Evolutionary conservation across 2,888 invertebrate species (phyloP), one percentile per base, ranked within the genome.

Genomic region (Meganola albula): DNA sequence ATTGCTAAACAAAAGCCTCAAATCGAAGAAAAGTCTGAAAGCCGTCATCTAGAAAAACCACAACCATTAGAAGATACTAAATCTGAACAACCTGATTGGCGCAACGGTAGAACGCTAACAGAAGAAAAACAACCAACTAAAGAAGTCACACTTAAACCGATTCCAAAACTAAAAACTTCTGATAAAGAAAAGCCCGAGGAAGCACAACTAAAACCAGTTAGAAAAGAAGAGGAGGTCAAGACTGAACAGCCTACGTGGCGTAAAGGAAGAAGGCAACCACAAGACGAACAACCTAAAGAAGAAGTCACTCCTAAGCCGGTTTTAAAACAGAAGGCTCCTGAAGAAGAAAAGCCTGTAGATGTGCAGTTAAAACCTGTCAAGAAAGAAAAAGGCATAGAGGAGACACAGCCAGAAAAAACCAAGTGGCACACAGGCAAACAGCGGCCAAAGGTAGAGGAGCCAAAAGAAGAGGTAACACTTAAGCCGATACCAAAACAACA

Each of bases 271-370:
- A 50, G 51, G 12, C 16, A 14, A 9, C 26, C 16, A 6, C 13
- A 26, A n/a, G 26, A 26, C 13, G 26, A 26, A 10, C 10, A 26
- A 10, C 26, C 26, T 7, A 26, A 65, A 54, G 14, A 16, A 48
- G 62, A 31, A 60, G 16, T 16, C 4, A 6, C 6, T 5, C 16
- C 6, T 16, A 36, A 58, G 6, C 16, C 7, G 6, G 6, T 16
- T 16, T 6, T 6, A 16, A 16, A 16, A 16, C 16, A 16, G 16
- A 16, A 6, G 6, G 16, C 16, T 16, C 22, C 29, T 2, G 53
- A 65, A 27, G 67, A 76, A 32, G 73, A 78, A 41, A 73, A 77
- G 40, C 53, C 70, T 1, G 79, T 80, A 52, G 82, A 87, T 33
- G 46, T 58, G 0, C 34, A 44, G 4, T 33, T 53, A 0, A 51